phyloP scores from a whole-genome alignment of 2,113 vertebrate genomes.

The Varanus salvator region DNA sequence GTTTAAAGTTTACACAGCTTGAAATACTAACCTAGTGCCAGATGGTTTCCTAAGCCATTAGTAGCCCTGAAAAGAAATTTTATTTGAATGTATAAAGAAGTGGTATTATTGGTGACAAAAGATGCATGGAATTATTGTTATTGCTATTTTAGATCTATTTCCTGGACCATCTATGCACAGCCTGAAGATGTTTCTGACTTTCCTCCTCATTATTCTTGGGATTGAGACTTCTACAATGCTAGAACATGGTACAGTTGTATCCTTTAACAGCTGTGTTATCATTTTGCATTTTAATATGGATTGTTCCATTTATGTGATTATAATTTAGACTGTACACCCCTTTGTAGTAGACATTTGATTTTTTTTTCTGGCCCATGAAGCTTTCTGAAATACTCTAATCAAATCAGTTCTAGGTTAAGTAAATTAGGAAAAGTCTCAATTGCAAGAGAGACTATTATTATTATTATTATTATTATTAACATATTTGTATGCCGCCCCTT shows the following conservation, averaged over 20 bases:
- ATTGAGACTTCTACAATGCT: conserved; percentile 34
- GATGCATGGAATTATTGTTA: neutral
- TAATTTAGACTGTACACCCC: neutral
- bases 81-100: neutral
- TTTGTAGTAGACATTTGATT: neutral
- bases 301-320: neutral
- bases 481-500: no score
- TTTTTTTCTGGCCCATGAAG: neutral
- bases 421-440: neutral
- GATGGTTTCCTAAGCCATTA: neutral
- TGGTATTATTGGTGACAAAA: neutral
- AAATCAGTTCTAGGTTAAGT: neutral
- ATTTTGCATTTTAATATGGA: neutral
- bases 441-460: no score
- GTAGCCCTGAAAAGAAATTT: neutral
- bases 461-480: no score
- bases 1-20: neutral
- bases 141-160: conserved; percentile 1
- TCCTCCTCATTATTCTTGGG: conserved; percentile 27
- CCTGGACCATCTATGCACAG: conserved; percentile 2
- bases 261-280: neutral
- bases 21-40: neutral
- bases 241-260: conserved; percentile 38
- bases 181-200: conserved; percentile 33
- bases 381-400: neutral